Conservation (phyloP, 2,888 invertebrate genomes). For the Timema cristinae region DNA sequence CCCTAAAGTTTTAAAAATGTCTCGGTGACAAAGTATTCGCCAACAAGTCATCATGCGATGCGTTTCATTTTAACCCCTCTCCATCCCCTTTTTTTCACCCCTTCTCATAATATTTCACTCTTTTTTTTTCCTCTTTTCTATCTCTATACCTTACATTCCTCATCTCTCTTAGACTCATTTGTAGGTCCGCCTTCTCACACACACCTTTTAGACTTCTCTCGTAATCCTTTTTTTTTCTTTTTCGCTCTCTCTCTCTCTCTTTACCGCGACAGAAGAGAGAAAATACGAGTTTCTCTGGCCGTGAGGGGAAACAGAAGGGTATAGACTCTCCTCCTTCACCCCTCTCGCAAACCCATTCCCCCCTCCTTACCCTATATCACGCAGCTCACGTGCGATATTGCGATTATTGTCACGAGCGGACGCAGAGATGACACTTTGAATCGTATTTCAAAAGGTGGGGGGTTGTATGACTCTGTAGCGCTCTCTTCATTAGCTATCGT, state of each 20-base stretch:
- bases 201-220: too few species aligned
- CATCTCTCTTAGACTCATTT: too few species aligned
- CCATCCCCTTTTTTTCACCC: too few species aligned
- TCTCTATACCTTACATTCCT: too few species aligned
- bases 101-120: too few species aligned
- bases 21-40: too few species aligned
- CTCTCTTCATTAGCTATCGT: constrained; percentile 28
- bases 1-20: too few species aligned
- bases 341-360: neutral
- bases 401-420: constrained; percentile 25
- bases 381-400: constrained; percentile 27
- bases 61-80: too few species aligned
- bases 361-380: neutral
- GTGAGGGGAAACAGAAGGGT: neutral
- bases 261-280: neutral
- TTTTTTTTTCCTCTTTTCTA: too few species aligned
- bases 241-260: constrained; percentile 3
- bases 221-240: neutral
- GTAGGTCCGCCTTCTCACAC: too few species aligned
- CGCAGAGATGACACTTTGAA: constrained; percentile 19
- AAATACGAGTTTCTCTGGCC: constrained; percentile 7
- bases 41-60: too few species aligned
- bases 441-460: constrained; percentile 23
- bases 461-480: neutral
- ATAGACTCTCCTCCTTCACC: neutral